Evolutionary conservation across 2,113 vertebrate genomes (phyloP).

Genomic region (Aegypius monachus): DNA sequence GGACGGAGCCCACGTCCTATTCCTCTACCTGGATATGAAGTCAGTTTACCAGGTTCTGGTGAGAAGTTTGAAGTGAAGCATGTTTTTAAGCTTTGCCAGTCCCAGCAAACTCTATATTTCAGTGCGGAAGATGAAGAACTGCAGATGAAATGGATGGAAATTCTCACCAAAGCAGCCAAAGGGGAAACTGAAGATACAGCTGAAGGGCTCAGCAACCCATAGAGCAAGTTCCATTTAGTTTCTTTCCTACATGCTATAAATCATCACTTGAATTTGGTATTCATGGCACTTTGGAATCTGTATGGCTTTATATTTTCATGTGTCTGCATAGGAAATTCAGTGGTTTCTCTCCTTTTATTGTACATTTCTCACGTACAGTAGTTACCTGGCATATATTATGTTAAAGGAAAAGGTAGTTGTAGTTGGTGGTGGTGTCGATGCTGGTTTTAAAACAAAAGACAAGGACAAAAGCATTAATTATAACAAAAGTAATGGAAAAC

Average conservation of each 20-base stretch:
- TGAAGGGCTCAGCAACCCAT: slow-evolving; percentile 66
- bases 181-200: slow-evolving; percentile 62
- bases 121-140: slow-evolving; percentile 80
- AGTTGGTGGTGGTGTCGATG: slow-evolving; percentile 45
- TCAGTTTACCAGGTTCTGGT: slow-evolving; percentile 57
- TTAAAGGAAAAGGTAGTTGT: slow-evolving; percentile 55
- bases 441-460: slow-evolving; percentile 34
- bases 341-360: slow-evolving; percentile 42
- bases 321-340: slow-evolving; percentile 50
- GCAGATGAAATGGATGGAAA: slow-evolving; percentile 81
- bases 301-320: slow-evolving; percentile 69
- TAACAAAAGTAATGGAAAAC: slow-evolving; percentile 25
- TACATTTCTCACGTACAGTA: slow-evolving; percentile 56
- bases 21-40: slow-evolving; percentile 80
- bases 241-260: slow-evolving; percentile 69
- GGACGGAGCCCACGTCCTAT: slow-evolving; percentile 65
- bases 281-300: slow-evolving; percentile 83
- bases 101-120: slow-evolving; percentile 81
- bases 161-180: slow-evolving; percentile 75
- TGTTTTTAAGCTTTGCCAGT: slow-evolving; percentile 78
- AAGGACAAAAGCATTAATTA: slow-evolving; percentile 55
- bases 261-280: slow-evolving; percentile 84
- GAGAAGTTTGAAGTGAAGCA: slow-evolving; percentile 78
- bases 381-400: slow-evolving; percentile 33
- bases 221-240: slow-evolving; percentile 31